A percentile compares a stretch with the other conserved stretches of the same genome.
phyloP scores from a whole-genome alignment of 2,888 invertebrate species.

The Acronicta alni region DNA sequence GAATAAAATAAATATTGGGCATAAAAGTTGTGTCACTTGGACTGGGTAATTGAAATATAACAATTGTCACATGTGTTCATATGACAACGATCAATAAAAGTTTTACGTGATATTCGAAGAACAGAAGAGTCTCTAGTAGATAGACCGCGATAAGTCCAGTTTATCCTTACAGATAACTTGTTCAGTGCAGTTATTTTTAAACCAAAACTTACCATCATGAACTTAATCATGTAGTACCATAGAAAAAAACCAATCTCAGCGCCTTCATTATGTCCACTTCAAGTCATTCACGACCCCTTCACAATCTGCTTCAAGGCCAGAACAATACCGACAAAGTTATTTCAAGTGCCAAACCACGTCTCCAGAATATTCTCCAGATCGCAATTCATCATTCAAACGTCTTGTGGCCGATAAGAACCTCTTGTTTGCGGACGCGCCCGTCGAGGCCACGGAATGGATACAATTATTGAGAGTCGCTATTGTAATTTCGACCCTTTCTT shows the following conservation, averaged over 20 bases:
- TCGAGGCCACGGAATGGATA: constrained; percentile 27
- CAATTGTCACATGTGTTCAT: no score
- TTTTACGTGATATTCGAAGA: no score
- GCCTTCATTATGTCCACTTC: constrained; percentile 8
- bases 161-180: no score
- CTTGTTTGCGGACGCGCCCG: constrained; percentile 36
- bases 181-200: no score
- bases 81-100: no score
- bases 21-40: no score
- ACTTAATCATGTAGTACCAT: no score
- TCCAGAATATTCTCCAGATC: constrained; percentile 30
- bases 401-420: constrained; percentile 47
- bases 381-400: constrained; percentile 55
- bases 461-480: constrained; percentile 50
- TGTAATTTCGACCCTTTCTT: constrained; percentile 37
- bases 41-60: no score
- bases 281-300: constrained; percentile 8
- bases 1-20: no score
- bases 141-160: no score
- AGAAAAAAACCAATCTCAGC: background rate
- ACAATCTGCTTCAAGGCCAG: constrained; percentile 28
- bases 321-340: constrained; percentile 42
- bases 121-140: no score
- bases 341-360: constrained; percentile 28
- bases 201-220: no score